These are phyloP conservation scores for Eurytoma californica DNA, from an alignment of 2,888 invertebrate species.

Conservation along the genomic window DNA sequence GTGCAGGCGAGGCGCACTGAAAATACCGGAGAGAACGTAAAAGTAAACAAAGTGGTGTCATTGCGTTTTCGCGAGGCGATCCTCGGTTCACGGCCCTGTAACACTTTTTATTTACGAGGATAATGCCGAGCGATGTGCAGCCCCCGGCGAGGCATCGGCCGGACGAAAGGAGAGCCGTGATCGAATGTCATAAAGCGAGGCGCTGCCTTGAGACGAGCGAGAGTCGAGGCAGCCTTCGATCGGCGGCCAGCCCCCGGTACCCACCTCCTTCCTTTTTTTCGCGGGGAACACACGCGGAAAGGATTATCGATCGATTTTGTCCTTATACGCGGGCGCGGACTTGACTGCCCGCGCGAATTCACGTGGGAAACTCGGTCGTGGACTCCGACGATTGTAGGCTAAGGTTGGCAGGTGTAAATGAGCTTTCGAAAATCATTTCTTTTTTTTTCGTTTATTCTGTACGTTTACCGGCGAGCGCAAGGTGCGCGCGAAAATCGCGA, in stretches of 20 bases:
- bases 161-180: constrained; percentile 29
- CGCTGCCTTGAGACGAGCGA: constrained; percentile 63
- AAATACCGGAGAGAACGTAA: no score
- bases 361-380: background rate
- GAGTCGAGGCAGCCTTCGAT: constrained; percentile 60
- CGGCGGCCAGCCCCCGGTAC: constrained; percentile 4
- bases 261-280: background rate
- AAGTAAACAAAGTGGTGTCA: background rate
- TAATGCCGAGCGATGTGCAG: constrained; percentile 35
- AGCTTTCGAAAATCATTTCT: constrained; percentile 11
- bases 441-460: background rate
- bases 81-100: constrained; percentile 48
- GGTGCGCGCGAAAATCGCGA: background rate
- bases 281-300: no score
- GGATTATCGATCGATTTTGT: constrained; percentile 3
- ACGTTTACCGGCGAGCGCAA: background rate
- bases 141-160: constrained; percentile 16
- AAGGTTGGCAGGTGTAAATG: constrained; percentile 17
- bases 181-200: constrained; percentile 32
- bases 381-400: constrained; percentile 24
- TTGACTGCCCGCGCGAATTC: background rate
- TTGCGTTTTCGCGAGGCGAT: background rate
- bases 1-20: no score
- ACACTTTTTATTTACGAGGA: constrained; percentile 51
- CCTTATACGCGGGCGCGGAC: background rate